phyloP scores from a whole-genome alignment of 2,113 vertebrate species.

The Hemicordylus capensis region DNA sequence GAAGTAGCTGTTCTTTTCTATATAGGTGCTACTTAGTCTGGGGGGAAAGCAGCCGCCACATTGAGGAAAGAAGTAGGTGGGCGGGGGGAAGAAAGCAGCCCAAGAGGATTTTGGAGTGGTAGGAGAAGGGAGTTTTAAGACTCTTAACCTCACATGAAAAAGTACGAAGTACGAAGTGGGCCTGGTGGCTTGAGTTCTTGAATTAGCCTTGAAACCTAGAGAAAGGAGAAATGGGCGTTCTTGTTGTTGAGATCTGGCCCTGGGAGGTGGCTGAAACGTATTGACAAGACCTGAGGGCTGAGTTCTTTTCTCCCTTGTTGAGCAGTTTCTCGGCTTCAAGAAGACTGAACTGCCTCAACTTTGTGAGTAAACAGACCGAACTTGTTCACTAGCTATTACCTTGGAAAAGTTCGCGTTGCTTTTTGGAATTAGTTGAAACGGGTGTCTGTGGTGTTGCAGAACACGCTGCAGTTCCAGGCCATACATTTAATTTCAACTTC shows the following conservation, averaged over 20 bases:
- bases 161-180: conserved; percentile 8
- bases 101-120: conserved; percentile 47
- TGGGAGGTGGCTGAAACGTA: conserved; percentile 59
- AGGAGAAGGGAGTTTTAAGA: conserved; percentile 10
- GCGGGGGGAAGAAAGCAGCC: conserved; percentile 34
- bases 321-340: conserved; percentile 45
- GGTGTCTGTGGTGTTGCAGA: neutral
- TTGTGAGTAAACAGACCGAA: conserved; percentile 14
- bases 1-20: neutral
- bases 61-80: conserved; percentile 26
- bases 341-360: conserved; percentile 21
- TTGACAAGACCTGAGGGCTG: conserved; percentile 51
- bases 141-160: conserved; percentile 15
- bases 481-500: neutral
- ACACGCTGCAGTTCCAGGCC: neutral
- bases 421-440: conserved; percentile 29
- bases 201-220: conserved; percentile 9
- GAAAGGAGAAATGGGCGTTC: conserved; percentile 17
- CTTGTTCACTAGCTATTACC: neutral
- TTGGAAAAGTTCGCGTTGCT: conserved; percentile 21
- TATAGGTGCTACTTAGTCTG: neutral
- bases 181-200: neutral
- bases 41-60: conserved; percentile 29
- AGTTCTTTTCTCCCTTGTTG: conserved; percentile 19
- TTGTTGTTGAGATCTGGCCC: conserved; percentile 50